phyloP scores from a whole-genome alignment of 2,888 invertebrate genomes.

The Euspilapteryx auroguttella region DNA sequence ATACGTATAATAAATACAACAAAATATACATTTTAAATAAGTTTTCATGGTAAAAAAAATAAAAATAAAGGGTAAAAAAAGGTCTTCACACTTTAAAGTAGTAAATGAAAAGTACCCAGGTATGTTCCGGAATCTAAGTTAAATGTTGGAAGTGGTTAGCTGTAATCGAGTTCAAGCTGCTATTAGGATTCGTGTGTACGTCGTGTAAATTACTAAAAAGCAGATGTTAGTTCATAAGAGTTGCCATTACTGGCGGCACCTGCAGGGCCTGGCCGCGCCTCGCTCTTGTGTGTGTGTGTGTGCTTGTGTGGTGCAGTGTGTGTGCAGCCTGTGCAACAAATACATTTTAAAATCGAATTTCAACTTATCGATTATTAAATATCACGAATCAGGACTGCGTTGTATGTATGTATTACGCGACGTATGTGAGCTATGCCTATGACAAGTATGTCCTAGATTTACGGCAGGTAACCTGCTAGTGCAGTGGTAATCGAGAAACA shows the following conservation, averaged over 20 bases:
- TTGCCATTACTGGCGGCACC: slow-evolving; percentile 42
- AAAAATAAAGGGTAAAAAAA: no score
- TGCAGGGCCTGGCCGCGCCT: slow-evolving; percentile 23
- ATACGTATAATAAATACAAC: no score
- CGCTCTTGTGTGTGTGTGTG: slow-evolving; percentile 9
- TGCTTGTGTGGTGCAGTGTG: background rate
- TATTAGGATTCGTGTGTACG: slow-evolving; percentile 34
- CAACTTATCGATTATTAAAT: slow-evolving; percentile 5
- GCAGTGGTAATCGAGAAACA: slow-evolving; percentile 20
- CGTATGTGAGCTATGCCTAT: slow-evolving; percentile 13
- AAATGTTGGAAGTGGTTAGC: no score
- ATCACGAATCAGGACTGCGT: background rate
- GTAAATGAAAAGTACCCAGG: no score
- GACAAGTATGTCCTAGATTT: slow-evolving; percentile 54
- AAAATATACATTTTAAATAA: no score
- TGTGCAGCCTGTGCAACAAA: background rate
- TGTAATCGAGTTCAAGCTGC: no score
- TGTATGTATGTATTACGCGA: background rate
- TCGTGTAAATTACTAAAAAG: slow-evolving; percentile 42
- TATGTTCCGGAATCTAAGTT: no score
- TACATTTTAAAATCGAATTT: slow-evolving; percentile 19
- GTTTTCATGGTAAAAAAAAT: no score
- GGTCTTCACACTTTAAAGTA: no score
- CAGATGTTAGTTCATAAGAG: slow-evolving; percentile 43
- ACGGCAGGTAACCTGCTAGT: slow-evolving; percentile 32